Percentiles rank a stretch among this genome's conserved stretches.
Conservation (phyloP, 2,797 vertebrate species). For the Paguma larvata region DNA sequence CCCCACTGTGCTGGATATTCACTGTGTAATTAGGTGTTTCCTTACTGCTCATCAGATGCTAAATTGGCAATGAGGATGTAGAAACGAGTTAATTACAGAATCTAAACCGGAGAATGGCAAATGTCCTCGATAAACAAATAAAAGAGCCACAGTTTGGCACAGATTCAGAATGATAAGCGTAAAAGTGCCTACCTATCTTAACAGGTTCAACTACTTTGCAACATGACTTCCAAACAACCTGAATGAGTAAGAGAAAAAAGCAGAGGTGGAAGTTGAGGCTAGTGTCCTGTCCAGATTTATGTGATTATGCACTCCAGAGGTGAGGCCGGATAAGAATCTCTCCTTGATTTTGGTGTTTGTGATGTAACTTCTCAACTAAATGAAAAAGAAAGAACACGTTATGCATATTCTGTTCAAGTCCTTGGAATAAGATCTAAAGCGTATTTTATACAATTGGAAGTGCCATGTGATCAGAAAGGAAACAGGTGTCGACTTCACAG, state of each 20-base stretch:
- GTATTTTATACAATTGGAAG: neutral
- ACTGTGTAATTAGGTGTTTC: neutral
- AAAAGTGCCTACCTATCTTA: neutral
- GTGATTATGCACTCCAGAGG: rapidly evolving
- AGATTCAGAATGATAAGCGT: neutral
- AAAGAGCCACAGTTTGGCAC: neutral
- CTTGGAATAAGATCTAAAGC: neutral
- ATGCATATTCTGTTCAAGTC: neutral
- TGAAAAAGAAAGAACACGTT: neutral
- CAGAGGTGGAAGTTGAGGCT: rapidly evolving
- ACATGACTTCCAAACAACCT: neutral
- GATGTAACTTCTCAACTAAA: neutral
- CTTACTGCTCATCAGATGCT: neutral
- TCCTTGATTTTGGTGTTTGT: neutral
- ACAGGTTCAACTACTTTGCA: neutral
- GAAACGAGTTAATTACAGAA: neutral
- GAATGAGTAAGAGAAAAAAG: neutral
- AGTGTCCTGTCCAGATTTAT: neutral
- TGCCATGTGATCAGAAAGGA: neutral
- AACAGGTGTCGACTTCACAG: neutral
- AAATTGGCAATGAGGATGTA: neutral
- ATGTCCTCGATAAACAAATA: neutral
- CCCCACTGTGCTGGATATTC: no score
- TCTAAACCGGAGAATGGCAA: neutral
- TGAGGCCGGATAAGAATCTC: neutral